These are phyloP conservation scores for Dasypogon diadema DNA, from an alignment of 2,888 invertebrate species.

Conservation along the genomic window DNA sequence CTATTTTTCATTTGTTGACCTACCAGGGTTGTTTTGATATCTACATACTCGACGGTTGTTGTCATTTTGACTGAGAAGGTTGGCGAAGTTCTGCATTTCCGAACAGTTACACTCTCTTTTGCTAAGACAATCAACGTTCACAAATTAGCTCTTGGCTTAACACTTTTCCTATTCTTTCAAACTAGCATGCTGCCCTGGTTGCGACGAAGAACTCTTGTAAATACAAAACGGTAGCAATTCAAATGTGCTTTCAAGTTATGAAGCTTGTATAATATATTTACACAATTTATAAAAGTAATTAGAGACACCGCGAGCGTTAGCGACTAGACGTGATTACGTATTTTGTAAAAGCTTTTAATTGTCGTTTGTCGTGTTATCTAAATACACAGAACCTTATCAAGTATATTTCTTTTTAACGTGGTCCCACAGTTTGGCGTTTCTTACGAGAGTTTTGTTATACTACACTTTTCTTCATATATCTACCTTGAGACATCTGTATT, in stretches of 20 bases:
- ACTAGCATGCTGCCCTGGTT: slow-evolving; percentile 3
- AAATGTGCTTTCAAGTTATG: not conserved
- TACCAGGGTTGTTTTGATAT: slow-evolving; percentile 55
- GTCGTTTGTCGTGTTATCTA: slow-evolving; percentile 3
- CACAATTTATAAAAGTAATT: slow-evolving; percentile 30
- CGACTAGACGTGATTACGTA: slow-evolving; percentile 15
- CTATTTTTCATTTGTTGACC: slow-evolving; percentile 33
- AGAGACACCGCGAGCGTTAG: slow-evolving; percentile 26
- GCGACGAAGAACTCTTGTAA: not conserved
- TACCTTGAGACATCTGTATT: slow-evolving; percentile 40
- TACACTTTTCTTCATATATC: slow-evolving; percentile 15
- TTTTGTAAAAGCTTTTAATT: slow-evolving; percentile 21
- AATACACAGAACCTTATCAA: slow-evolving; percentile 27
- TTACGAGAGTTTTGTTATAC: not conserved
- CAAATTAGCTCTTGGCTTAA: slow-evolving; percentile 8
- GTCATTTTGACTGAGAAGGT: slow-evolving; percentile 55
- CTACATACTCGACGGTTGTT: slow-evolving; percentile 53
- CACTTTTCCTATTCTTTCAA: slow-evolving; percentile 16
- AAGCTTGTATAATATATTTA: slow-evolving; percentile 18
- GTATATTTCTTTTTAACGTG: slow-evolving; percentile 15
- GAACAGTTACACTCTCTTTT: slow-evolving; percentile 5
- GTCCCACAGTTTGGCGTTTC: not conserved
- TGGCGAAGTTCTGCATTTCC: slow-evolving; percentile 54
- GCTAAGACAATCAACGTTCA: not conserved
- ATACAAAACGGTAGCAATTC: not conserved